Percentiles rank a stretch among this genome's conserved stretches.
phyloP scores from a whole-genome alignment of 1,140 invertebrate species.

The Coboldia fuscipes region DNA sequence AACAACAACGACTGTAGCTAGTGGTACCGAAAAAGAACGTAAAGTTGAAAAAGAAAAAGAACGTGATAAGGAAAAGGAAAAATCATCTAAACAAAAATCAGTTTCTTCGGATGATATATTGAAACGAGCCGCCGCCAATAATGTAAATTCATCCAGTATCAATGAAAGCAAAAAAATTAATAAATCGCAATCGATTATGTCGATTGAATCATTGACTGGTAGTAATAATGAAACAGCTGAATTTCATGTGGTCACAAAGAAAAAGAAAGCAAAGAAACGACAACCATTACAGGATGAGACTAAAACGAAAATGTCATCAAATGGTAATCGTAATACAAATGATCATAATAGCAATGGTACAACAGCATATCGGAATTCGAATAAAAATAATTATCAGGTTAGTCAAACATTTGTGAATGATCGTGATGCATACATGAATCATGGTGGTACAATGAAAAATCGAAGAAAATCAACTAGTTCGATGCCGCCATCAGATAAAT shows the following conservation, averaged over 20 bases:
- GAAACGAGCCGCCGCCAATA: too few relatives aligned
- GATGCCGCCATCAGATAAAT: constrained; percentile 44
- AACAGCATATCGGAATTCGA: constrained; percentile 6
- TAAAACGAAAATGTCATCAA: constrained; percentile 5
- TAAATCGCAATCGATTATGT: background rate
- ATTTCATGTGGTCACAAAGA: constrained; percentile 44
- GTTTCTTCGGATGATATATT: too few relatives aligned
- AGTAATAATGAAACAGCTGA: constrained; percentile 25
- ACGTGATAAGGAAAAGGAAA: constrained; percentile 1
- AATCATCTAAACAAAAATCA: background rate
- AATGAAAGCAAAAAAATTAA: background rate
- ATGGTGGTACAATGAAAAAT: constrained; percentile 10
- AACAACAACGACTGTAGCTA: constrained; percentile 3
- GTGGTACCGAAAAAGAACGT: constrained; percentile 3
- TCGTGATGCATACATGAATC: constrained; percentile 4
- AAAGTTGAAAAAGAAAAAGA: constrained; percentile 4
- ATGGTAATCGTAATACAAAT: constrained; percentile 1
- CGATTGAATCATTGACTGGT: constrained; percentile 1
- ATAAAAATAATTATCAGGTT: constrained; percentile 9
- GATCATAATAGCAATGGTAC: background rate
- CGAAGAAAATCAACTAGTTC: constrained; percentile 33
- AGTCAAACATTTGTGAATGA: constrained; percentile 8
- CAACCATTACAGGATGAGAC: constrained; percentile 20
- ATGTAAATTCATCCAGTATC: too few relatives aligned
- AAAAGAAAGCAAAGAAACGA: constrained; percentile 44